Evolutionary conservation across 2,797 vertebrate genomes (phyloP), one percentile per base, ranked within the genome.

Genomic region (Xyrichtys novacula): DNA sequence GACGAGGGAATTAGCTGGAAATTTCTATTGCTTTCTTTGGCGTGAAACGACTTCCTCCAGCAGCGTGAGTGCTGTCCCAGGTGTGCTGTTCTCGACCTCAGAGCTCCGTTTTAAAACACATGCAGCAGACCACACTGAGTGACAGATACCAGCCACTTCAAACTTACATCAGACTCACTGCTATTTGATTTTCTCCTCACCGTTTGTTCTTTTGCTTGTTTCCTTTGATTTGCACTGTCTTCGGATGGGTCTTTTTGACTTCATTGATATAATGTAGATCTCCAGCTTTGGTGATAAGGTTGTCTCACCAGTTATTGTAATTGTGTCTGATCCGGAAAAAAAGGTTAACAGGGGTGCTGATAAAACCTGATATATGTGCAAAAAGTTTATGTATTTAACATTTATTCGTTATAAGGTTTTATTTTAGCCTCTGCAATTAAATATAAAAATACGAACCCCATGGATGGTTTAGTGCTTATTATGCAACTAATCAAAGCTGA

Each of bases 1-100:
- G 90, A 84, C 59, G 63, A 82, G 88, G 80, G 87, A 94, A 92
- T 89, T 92, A 93, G 89, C 91, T 92, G 94, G 94, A 96, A 95
- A 94, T 92, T 93, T 90, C 90, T 94, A 59, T 94, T 95, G 94
- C 93, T 96, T 96, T 94, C 92, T 91, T 96, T 97, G 96, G 95
- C 93, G 64, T 42, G 16, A 20, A 20, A 83, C 42, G 61, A 76
- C 88, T 96, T 97, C 95, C 95, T 96, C 91, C 87, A 50, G 44
- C 74, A 84, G 87, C 82, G 85, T 90, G 86, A 86, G 85, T 68
- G 71, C 85, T 94, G 90, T 95, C 95, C 93, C 94, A 95, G 93
- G 94, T 95, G 95, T 92, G 86, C 91, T 90, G 72, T 94, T 95
- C 87, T 90, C 73, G 67, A 91, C 88, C 94, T 95, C 92, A 90